Percentiles rank a stretch among this genome's conserved stretches.
phyloP scores from a whole-genome alignment of 2,888 invertebrate genomes.

The Dermolepida albohirtum region DNA sequence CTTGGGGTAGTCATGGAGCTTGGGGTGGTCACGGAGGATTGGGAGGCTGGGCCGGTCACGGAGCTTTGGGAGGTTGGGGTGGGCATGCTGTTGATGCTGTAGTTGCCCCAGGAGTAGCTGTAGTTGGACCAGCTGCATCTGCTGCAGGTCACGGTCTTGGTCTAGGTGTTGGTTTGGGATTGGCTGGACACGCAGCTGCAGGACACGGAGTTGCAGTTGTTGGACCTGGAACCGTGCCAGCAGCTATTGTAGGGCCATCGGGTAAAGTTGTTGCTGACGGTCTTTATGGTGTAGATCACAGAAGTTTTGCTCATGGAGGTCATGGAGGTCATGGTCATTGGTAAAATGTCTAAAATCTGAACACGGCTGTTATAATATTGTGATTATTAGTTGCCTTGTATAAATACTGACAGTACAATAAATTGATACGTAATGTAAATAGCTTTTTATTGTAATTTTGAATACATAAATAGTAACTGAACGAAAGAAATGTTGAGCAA shows the following conservation, averaged over 20 bases:
- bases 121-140: slow-evolving; percentile 44
- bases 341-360: slow-evolving; percentile 38
- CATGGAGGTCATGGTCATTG: slow-evolving; percentile 49
- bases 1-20: slow-evolving; percentile 45
- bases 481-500: too few species aligned
- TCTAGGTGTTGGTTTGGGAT: slow-evolving; percentile 37
- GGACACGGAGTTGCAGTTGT: slow-evolving; percentile 56
- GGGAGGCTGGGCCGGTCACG: slow-evolving; percentile 41
- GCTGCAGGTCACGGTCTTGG: slow-evolving; percentile 43
- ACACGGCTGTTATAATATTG: too few species aligned
- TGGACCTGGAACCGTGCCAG: slow-evolving; percentile 56
- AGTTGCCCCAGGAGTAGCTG: slow-evolving; percentile 47
- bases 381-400: too few species aligned
- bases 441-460: too few species aligned
- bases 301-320: slow-evolving; percentile 41
- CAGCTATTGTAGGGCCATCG: slow-evolving; percentile 54
- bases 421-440: too few species aligned
- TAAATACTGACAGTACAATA: too few species aligned
- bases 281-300: slow-evolving; percentile 50
- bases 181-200: slow-evolving; percentile 51
- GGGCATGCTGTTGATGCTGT: slow-evolving; percentile 43
- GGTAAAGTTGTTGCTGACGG: slow-evolving; percentile 56
- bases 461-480: too few species aligned
- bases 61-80: slow-evolving; percentile 41
- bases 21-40: slow-evolving; percentile 48